Evolutionary conservation across 2,888 invertebrate species (phyloP).

Genomic region (Rhaphigaster nebulosa): DNA sequence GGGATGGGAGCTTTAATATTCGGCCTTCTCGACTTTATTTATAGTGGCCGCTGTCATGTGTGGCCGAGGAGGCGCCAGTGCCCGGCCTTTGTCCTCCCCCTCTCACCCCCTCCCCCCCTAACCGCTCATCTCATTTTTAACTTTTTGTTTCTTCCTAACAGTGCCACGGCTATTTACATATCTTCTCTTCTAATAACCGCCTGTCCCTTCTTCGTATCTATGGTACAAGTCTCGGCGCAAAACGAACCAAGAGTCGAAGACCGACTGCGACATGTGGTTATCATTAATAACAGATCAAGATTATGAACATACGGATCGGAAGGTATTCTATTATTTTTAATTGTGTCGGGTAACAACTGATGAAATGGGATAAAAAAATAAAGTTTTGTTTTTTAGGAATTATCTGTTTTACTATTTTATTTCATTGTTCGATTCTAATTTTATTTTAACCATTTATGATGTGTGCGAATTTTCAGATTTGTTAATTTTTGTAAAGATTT

Average conservation of each 20-base stretch:
- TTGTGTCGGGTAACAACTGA: too few relatives aligned
- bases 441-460: too few relatives aligned
- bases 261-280: not conserved
- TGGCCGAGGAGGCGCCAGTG: conserved; percentile 1
- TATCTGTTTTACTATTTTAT: too few relatives aligned
- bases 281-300: not conserved
- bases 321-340: not conserved
- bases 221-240: not conserved
- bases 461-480: too few relatives aligned
- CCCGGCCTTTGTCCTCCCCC: not conserved
- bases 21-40: conserved; percentile 22
- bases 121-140: conserved; percentile 2
- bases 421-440: too few relatives aligned
- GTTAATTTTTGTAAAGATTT: too few relatives aligned
- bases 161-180: conserved; percentile 30
- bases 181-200: conserved; percentile 8
- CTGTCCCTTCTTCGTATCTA: not conserved
- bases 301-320: not conserved
- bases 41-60: conserved; percentile 32
- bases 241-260: not conserved
- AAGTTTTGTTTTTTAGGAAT: too few relatives aligned
- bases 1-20: conserved; percentile 34
- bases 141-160: conserved; percentile 13
- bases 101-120: not conserved
- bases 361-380: too few relatives aligned